Percentiles rank a stretch among this genome's conserved stretches.
Evolutionary conservation across 1,140 invertebrate species (phyloP).

Genomic region (Drusus annulatus): DNA sequence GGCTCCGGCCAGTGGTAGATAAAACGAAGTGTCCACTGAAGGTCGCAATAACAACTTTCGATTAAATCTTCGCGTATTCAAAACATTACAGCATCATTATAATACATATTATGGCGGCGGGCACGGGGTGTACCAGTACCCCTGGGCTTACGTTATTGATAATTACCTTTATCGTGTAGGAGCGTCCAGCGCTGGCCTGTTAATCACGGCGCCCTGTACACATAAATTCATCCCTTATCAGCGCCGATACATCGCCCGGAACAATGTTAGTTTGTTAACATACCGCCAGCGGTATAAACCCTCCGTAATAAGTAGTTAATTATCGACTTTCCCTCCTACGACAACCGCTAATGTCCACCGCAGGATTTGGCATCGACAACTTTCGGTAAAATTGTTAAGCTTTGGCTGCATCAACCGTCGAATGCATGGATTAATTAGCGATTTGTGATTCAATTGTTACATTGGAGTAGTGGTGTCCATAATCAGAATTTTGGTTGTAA

Average conservation of each 20-base stretch:
- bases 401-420: no score
- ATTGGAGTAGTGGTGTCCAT: no score
- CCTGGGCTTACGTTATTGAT: slow-evolving; percentile 19
- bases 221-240: slow-evolving; percentile 61
- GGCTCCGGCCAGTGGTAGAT: no score
- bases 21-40: no score
- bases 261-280: slow-evolving; percentile 65
- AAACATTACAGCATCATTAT: not conserved
- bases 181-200: slow-evolving; percentile 11
- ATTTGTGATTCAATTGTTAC: no score
- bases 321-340: slow-evolving; percentile 61
- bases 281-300: slow-evolving; percentile 62
- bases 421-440: no score
- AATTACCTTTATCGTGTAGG: slow-evolving; percentile 23
- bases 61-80: no score
- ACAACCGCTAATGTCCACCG: slow-evolving; percentile 49
- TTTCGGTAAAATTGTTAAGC: slow-evolving; percentile 6
- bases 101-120: no score
- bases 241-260: slow-evolving; percentile 54
- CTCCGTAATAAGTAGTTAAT: slow-evolving; percentile 64
- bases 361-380: slow-evolving; percentile 37
- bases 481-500: no score
- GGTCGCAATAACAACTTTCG: no score
- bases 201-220: slow-evolving; percentile 53
- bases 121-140: no score